Evolutionary conservation across 2,797 vertebrate genomes (phyloP).

Genomic region (Erethizon dorsatum): DNA sequence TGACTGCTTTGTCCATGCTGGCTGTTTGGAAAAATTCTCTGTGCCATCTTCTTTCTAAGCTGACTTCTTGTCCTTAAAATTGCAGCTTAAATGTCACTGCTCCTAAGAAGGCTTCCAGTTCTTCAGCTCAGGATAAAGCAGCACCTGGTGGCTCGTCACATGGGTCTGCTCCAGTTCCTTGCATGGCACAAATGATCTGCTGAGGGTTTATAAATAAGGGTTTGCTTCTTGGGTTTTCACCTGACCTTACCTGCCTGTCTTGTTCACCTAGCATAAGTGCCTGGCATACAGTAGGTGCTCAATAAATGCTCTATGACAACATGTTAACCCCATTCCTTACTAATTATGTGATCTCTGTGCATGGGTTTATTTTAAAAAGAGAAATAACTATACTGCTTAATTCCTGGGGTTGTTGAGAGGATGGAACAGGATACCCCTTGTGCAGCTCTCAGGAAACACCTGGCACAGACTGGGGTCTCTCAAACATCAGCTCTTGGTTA

Average conservation of each 20-base stretch:
- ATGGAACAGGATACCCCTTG: background rate
- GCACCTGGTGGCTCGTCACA: background rate
- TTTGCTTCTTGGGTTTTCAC: background rate
- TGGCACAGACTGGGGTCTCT: background rate
- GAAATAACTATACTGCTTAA: background rate
- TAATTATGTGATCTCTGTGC: background rate
- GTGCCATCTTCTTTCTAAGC: background rate
- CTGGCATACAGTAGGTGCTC: background rate
- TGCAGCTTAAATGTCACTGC: background rate
- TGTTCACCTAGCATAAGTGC: background rate
- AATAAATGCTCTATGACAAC: background rate
- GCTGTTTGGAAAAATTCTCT: background rate
- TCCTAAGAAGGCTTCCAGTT: background rate
- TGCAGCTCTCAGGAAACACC: background rate
- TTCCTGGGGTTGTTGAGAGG: background rate
- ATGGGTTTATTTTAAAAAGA: background rate
- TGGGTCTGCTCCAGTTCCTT: background rate
- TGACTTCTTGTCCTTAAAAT: background rate
- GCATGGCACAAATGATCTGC: fast-evolving
- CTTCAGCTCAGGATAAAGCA: background rate
- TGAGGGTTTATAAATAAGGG: background rate
- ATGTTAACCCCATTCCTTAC: background rate
- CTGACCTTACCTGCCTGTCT: background rate
- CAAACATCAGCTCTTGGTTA: background rate
- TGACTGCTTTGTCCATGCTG: background rate